Evolutionary conservation across 2,797 vertebrate species (phyloP).

Genomic region (Sebastes kiyomatsui): DNA sequence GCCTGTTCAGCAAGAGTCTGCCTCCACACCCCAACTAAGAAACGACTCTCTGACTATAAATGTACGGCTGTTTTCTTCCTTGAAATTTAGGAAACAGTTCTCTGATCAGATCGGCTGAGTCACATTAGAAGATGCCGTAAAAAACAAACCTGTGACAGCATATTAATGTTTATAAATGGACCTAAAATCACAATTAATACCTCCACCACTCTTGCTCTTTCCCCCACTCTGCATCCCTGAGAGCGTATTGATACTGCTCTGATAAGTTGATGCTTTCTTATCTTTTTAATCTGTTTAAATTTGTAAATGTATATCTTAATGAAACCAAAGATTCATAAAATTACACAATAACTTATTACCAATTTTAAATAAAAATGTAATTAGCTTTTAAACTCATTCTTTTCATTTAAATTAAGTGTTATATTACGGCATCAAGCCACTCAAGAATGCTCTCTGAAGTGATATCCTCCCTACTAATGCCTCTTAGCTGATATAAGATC

Average conservation of each 20-base stretch:
- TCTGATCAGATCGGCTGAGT: background rate
- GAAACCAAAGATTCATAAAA: background rate
- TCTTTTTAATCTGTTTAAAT: background rate
- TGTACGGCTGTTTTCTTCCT: background rate
- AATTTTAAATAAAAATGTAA: background rate
- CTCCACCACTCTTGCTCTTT: background rate
- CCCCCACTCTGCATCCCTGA: background rate
- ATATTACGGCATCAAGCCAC: background rate
- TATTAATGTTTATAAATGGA: background rate
- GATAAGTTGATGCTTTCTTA: background rate
- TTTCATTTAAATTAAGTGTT: background rate
- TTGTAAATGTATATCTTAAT: background rate
- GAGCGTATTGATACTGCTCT: background rate
- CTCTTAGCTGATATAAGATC: background rate
- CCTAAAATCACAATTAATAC: background rate
- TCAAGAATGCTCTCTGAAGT: background rate
- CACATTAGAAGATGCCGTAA: background rate
- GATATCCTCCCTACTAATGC: background rate
- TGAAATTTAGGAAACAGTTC: background rate
- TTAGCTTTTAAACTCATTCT: background rate
- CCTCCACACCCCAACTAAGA: slow-evolving; percentile 10
- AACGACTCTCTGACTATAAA: background rate
- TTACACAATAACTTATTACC: background rate
- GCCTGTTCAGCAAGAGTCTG: slow-evolving; percentile 77
- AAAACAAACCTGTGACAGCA: background rate